phyloP scores from a whole-genome alignment of 2,113 vertebrate species.

The Odontesthes bonariensis region DNA sequence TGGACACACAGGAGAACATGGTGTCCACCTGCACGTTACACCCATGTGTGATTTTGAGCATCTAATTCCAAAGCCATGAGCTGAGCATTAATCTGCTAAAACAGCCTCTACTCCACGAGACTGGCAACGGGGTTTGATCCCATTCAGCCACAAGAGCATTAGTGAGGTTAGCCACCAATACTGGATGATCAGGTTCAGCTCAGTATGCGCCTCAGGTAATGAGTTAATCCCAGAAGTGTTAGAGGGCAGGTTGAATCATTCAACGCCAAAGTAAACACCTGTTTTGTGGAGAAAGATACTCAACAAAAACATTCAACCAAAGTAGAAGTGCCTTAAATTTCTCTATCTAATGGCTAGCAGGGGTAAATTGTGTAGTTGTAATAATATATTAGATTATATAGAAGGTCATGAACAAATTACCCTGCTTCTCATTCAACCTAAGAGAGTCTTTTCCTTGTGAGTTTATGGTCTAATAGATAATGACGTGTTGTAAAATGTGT shows the following conservation, averaged over 20 bases:
- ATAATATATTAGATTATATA: too few species aligned
- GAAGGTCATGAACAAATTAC: too few species aligned
- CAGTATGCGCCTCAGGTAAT: constrained; percentile 20
- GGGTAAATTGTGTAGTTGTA: too few species aligned
- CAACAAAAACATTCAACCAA: too few species aligned
- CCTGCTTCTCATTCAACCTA: too few species aligned
- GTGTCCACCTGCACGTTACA: background rate
- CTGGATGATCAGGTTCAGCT: background rate
- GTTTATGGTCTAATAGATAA: too few species aligned
- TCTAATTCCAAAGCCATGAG: background rate
- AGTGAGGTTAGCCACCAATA: constrained; percentile 6
- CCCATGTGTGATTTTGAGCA: constrained; percentile 3
- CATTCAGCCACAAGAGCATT: constrained; percentile 37
- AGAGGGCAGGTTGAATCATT: background rate
- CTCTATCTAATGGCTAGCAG: too few species aligned
- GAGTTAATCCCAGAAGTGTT: constrained; percentile 29
- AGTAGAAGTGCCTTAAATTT: too few species aligned
- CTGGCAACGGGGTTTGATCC: constrained; percentile 22
- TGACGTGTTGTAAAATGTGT: too few species aligned
- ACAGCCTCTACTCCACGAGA: background rate
- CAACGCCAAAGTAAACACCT: background rate
- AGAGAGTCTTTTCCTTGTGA: background rate
- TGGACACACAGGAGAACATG: background rate
- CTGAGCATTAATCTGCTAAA: constrained; percentile 16
- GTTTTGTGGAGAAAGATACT: background rate